Percentiles rank a stretch among this genome's conserved stretches.
Conservation (phyloP, 2,888 invertebrate genomes). For the Caenorhabditis auriculariae region DNA sequence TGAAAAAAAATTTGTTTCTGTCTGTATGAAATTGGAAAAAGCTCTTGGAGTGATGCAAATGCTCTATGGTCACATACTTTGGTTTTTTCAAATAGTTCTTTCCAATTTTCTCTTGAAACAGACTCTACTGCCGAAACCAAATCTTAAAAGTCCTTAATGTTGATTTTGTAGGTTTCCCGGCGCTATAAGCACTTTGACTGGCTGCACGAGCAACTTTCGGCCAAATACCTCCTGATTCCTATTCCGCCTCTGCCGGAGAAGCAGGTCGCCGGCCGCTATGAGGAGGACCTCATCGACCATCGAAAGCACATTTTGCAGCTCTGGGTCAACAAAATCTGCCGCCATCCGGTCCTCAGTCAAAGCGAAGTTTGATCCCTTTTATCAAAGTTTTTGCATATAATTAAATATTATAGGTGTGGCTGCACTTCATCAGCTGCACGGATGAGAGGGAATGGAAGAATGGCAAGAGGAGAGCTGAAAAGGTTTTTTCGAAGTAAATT, state of each 20-base stretch:
- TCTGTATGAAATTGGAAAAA: too few relatives aligned
- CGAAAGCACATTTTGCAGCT: conserved; percentile 89
- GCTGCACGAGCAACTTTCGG: conserved; percentile 88
- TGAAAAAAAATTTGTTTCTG: too few relatives aligned
- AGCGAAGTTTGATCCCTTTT: too few relatives aligned
- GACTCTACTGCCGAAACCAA: too few relatives aligned
- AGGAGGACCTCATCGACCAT: conserved; percentile 93
- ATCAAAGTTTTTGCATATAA: not conserved
- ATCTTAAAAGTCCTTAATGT: not conserved
- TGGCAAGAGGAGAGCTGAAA: conserved; percentile 91
- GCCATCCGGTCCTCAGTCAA: conserved; percentile 89
- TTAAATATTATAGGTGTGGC: conserved; percentile 92
- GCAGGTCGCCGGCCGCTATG: conserved; percentile 91
- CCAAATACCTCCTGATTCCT: conserved; percentile 90
- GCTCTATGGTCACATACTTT: too few relatives aligned
- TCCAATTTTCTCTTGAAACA: too few relatives aligned
- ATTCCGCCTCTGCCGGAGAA: conserved; percentile 97
- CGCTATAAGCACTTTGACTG: conserved; percentile 99
- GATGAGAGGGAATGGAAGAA: conserved; percentile 97
- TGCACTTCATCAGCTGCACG: conserved; percentile 93
- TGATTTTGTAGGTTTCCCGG: conserved; percentile 79
- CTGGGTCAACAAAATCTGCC: conserved; percentile 93
- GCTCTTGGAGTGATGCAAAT: too few relatives aligned
- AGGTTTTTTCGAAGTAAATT: too few relatives aligned
- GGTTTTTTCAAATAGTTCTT: too few relatives aligned